A percentile compares a stretch with the other conserved stretches of the same genome.
phyloP scores from a whole-genome alignment of 2,888 invertebrate genomes.

The Adineta ricciae region DNA sequence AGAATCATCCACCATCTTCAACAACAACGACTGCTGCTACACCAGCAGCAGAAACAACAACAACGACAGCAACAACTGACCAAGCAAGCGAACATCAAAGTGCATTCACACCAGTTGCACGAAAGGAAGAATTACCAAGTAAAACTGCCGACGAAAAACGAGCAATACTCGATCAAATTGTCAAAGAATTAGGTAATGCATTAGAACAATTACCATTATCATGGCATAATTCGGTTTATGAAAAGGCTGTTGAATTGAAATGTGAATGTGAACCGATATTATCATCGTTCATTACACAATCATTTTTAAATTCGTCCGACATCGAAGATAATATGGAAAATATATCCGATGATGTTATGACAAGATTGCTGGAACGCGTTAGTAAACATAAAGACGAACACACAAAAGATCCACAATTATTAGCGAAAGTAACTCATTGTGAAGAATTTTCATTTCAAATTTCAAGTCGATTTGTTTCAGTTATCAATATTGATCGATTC shows the following conservation, averaged over 20 bases:
- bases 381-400: slow-evolving; percentile 3
- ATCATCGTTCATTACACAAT: background rate
- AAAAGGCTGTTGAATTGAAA: background rate
- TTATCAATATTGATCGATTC: background rate
- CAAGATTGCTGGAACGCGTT: background rate
- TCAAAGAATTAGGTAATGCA: background rate
- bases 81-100: background rate
- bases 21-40: background rate
- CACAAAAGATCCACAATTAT: background rate
- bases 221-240: background rate
- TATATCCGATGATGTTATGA: background rate
- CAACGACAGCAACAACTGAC: background rate
- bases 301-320: background rate
- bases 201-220: background rate
- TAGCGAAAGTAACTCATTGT: background rate
- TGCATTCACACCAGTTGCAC: background rate
- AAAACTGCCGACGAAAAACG: background rate
- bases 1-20: background rate
- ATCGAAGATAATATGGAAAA: background rate
- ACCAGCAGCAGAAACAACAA: too few relatives aligned
- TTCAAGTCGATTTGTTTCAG: too few relatives aligned
- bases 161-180: background rate
- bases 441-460: too few relatives aligned
- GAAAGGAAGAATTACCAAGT: background rate
- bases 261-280: background rate